Conservation (phyloP, 1,140 invertebrate species). For the Drosophila cardini region DNA sequence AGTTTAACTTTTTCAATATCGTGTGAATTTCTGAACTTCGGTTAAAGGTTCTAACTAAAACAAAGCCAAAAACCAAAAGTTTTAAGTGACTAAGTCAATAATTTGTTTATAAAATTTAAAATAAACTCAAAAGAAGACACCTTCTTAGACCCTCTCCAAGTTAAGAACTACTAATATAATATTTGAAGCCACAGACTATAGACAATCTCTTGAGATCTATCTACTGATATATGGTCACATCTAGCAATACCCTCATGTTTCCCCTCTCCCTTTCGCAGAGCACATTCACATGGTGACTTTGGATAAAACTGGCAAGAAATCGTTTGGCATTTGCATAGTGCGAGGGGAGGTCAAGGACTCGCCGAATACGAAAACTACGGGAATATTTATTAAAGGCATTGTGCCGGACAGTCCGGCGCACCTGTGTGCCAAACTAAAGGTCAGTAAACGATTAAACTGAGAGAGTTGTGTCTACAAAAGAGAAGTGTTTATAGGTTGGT, state of each 20-base stretch:
- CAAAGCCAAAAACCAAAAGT: too few species aligned
- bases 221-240: too few species aligned
- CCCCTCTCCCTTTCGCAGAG: constrained; percentile 42
- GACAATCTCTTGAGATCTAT: too few species aligned
- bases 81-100: too few species aligned
- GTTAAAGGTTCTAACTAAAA: too few species aligned
- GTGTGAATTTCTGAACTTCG: too few species aligned
- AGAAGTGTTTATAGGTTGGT: constrained; percentile 88
- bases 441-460: constrained; percentile 71
- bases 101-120: too few species aligned
- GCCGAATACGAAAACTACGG: constrained; percentile 88
- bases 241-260: neutral
- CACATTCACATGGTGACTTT: constrained; percentile 76
- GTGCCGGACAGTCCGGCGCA: constrained; percentile 97
- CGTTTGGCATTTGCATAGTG: constrained; percentile 98
- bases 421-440: constrained; percentile 93
- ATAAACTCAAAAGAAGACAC: too few species aligned
- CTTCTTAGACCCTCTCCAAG: too few species aligned
- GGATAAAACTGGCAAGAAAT: constrained; percentile 83
- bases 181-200: too few species aligned
- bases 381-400: constrained; percentile 99
- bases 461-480: neutral
- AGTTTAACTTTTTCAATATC: too few species aligned
- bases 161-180: too few species aligned
- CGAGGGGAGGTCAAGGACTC: constrained; percentile 91